Evolutionary conservation across 1,140 invertebrate genomes (phyloP), one percentile per base, ranked within the genome.

Genomic region (Zaprionus capensis): DNA sequence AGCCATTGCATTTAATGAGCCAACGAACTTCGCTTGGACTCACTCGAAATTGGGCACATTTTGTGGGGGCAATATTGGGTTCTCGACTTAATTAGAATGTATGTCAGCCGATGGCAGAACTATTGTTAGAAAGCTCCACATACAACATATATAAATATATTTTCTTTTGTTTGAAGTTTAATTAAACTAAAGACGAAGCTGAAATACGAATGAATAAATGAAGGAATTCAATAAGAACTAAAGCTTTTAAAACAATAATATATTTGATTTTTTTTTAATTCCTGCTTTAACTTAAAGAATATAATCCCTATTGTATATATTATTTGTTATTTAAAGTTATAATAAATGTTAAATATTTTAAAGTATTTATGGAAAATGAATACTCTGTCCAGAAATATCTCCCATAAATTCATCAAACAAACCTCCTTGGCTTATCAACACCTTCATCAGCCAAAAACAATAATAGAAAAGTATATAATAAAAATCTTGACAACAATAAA

Each of bases 1-100:
- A 58, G 69, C 68, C 53, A 82, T 80, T 82, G 70, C 66, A 70
- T 71, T 82, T 82, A 86, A 82, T 76, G 79, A 77, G 73, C 34
- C 74, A 87, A 80, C 80, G 61, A 56, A 68, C 76, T 66, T 38
- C 28, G 53, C 63, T 68, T 22, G 24, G 14, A 51, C 22, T 65
- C 31, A 65, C 56, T 55, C 22, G 58, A 66, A 83, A 77, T 73
- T 79, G 62, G 61, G 41, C 15, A n/a, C 38, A 78, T 58, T 74
- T 72, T 59, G 71, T 68, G 69, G 65, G 73, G 58, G 76, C 64
- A 71, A 57, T 62, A 58, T 62, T 51, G 61, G 57, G 36, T 44
- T 44, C 51, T 56, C 55, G 28, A 44, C 64, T 66, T 66, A 53
- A 66, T 66, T 66, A 51, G 56, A 78, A 79, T 80, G 64, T 80